Evolutionary conservation across 2,797 vertebrate species (phyloP).

Genomic region (Cossypha caffra): DNA sequence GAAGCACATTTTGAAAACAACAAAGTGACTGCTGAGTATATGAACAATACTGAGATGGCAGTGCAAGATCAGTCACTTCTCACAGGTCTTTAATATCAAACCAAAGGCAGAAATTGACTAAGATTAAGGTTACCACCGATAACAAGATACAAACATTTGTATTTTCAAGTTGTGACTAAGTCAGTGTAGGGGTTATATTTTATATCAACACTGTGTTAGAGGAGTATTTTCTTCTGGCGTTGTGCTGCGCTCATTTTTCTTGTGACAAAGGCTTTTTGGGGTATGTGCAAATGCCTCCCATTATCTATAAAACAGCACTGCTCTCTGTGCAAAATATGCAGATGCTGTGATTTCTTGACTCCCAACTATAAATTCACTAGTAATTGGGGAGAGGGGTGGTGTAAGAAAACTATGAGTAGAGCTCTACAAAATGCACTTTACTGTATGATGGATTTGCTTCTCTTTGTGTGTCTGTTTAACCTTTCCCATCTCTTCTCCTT

Average conservation of each 20-base stretch:
- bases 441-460: neutral
- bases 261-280: neutral
- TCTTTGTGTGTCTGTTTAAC: neutral
- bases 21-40: neutral
- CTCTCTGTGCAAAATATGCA: neutral
- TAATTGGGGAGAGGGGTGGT: neutral
- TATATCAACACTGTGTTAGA: neutral
- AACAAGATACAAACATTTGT: slow-evolving; percentile 7
- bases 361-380: neutral
- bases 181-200: neutral
- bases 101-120: neutral
- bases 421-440: neutral
- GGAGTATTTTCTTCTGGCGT: neutral
- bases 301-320: neutral
- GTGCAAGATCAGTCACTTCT: slow-evolving; percentile 7
- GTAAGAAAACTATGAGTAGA: neutral
- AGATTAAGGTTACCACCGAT: neutral
- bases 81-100: slow-evolving; percentile 3
- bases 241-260: neutral
- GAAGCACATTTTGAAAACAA: slow-evolving; percentile 37
- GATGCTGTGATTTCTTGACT: neutral
- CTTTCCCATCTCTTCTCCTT: neutral
- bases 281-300: neutral
- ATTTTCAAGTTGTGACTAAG: slow-evolving; percentile 15
- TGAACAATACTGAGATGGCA: neutral